Evolutionary conservation across 2,797 vertebrate species (phyloP).

Genomic region (Sphenopsis melanotis): DNA sequence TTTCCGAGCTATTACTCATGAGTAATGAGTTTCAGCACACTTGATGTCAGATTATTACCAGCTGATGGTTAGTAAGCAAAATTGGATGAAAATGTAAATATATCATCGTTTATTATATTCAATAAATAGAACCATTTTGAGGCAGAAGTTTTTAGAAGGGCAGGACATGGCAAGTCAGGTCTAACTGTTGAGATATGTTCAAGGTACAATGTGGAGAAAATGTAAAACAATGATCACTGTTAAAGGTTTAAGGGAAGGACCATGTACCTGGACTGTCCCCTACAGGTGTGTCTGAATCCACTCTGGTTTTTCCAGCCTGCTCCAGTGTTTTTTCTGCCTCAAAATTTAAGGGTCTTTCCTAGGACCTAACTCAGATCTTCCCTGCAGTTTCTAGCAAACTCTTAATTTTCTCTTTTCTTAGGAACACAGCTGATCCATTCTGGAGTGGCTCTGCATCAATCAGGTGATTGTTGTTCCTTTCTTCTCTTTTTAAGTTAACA

Average conservation of each 20-base stretch:
- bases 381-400: background rate
- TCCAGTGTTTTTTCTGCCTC: background rate
- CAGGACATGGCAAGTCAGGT: background rate
- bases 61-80: background rate
- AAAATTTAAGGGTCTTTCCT: background rate
- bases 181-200: background rate
- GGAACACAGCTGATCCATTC: accelerated
- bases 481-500: background rate
- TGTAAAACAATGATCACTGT: background rate
- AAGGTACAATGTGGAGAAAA: background rate
- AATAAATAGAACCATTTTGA: background rate
- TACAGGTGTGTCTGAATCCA: accelerated
- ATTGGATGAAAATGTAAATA: background rate
- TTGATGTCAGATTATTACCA: background rate
- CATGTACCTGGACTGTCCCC: background rate
- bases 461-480: background rate
- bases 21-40: background rate
- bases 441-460: background rate
- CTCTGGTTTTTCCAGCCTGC: background rate
- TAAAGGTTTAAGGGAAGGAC: background rate
- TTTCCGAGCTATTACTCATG: background rate
- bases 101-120: background rate
- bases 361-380: background rate
- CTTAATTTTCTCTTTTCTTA: background rate
- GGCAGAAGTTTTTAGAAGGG: background rate